Evolutionary conservation across 2,113 vertebrate genomes (phyloP).

Genomic region (Paralichthys olivaceus): DNA sequence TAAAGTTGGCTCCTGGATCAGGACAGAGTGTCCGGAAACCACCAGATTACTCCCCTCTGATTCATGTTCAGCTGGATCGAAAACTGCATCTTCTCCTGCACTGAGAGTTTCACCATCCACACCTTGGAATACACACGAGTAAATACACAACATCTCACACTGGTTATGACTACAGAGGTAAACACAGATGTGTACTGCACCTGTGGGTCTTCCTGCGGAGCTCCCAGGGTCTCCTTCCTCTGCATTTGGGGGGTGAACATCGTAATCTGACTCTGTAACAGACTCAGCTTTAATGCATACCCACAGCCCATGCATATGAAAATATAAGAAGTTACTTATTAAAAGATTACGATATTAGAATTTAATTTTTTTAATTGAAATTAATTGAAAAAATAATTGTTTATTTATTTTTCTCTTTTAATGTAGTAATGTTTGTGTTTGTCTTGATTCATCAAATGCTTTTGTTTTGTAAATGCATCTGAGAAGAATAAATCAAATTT

Average conservation of each 20-base stretch:
- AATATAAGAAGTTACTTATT: not conserved
- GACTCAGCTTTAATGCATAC: not conserved
- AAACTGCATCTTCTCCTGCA: conserved; percentile 25
- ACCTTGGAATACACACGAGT: conserved; percentile 26
- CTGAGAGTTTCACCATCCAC: conserved; percentile 26
- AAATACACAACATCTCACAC: conserved; percentile 7
- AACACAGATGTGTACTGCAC: conserved; percentile 44
- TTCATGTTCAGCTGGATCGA: conserved; percentile 7
- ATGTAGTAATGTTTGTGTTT: too few species aligned
- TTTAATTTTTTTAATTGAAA: too few species aligned
- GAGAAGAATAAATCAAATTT: too few species aligned
- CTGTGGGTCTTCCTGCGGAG: conserved; percentile 75
- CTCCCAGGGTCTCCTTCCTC: conserved; percentile 81
- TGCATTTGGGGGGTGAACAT: conserved; percentile 65
- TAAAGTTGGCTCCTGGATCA: conserved; percentile 60
- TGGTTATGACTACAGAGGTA: not conserved
- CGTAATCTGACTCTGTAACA: conserved; percentile 74
- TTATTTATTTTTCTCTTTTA: too few species aligned
- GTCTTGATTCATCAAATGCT: too few species aligned
- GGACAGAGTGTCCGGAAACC: conserved; percentile 48
- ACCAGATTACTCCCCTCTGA: conserved; percentile 80
- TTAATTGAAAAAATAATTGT: too few species aligned
- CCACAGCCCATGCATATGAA: not conserved
- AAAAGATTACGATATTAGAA: too few species aligned
- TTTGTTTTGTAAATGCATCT: too few species aligned